phyloP scores from a whole-genome alignment of 2,113 vertebrate species.

The Centropus unirufus region DNA sequence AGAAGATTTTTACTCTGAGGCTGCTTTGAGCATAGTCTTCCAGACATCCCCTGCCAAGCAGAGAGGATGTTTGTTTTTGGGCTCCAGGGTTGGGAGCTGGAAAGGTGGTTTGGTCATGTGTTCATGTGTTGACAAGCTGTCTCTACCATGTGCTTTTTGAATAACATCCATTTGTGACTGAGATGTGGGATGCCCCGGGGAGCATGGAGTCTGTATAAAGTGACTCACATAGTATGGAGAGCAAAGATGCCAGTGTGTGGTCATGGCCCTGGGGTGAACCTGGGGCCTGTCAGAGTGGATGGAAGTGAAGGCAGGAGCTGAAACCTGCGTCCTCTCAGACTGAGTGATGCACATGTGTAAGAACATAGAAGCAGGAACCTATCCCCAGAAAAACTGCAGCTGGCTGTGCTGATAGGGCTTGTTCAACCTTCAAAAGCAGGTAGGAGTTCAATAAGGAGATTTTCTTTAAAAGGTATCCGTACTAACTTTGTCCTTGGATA shows the following conservation, averaged over 20 bases:
- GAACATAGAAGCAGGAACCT: background rate
- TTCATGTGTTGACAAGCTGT: background rate
- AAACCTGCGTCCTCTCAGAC: background rate
- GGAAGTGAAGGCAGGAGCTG: background rate
- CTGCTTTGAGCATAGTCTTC: fast-evolving
- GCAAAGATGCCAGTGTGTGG: fast-evolving
- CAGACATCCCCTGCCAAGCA: background rate
- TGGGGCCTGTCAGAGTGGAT: background rate
- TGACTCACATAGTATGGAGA: background rate
- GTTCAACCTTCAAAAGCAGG: background rate
- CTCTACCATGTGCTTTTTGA: background rate
- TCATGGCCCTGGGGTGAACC: background rate
- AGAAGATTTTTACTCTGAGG: background rate
- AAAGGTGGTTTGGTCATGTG: background rate
- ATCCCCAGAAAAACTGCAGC: background rate
- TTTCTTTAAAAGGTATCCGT: background rate
- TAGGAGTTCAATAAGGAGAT: background rate
- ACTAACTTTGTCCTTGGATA: background rate
- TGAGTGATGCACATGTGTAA: fast-evolving
- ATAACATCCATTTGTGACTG: background rate
- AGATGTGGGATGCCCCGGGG: background rate
- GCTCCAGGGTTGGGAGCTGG: background rate
- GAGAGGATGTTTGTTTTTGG: background rate
- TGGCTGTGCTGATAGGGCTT: background rate
- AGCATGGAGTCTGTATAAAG: background rate